phyloP scores from a whole-genome alignment of 30 jellyfish, hydroid and myxozoan species.

The Pseudorhiza aurosa region DNA sequence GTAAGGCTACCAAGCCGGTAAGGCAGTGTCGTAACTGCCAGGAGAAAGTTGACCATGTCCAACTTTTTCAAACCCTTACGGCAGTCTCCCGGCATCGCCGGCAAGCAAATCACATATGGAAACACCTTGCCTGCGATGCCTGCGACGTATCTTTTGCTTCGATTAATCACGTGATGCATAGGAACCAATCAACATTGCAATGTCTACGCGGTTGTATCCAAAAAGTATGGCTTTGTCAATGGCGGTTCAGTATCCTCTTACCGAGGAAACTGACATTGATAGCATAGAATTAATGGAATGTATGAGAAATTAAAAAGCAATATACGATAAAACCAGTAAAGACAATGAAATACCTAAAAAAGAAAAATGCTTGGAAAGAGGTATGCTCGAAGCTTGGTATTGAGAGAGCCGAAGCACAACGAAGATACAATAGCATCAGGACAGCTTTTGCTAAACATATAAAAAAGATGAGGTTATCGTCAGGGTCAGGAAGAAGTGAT shows the following conservation, averaged over 20 bases:
- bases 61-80: too few species aligned
- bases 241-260: too few species aligned
- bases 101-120: conserved; percentile 3
- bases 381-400: conserved; percentile 7
- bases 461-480: conserved; percentile 10
- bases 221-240: not conserved
- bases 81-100: conserved; percentile 1
- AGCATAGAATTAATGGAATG: conserved; percentile 16
- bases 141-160: not conserved
- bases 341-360: conserved; percentile 1
- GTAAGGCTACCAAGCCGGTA: too few species aligned
- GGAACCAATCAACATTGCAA: too few species aligned
- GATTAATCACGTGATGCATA: not conserved
- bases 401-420: conserved; percentile 26
- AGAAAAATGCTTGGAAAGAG: conserved; percentile 53
- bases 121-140: conserved; percentile 21
- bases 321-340: conserved; percentile 18
- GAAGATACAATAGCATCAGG: conserved; percentile 39
- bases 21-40: too few species aligned
- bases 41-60: too few species aligned
- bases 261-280: too few species aligned
- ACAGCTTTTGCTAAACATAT: conserved; percentile 31
- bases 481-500: conserved; percentile 24
- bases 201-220: not conserved
- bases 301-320: not conserved